These are phyloP conservation scores for Aviceda subcristata DNA, from an alignment of 2,113 vertebrate species.

Conservation along the genomic window DNA sequence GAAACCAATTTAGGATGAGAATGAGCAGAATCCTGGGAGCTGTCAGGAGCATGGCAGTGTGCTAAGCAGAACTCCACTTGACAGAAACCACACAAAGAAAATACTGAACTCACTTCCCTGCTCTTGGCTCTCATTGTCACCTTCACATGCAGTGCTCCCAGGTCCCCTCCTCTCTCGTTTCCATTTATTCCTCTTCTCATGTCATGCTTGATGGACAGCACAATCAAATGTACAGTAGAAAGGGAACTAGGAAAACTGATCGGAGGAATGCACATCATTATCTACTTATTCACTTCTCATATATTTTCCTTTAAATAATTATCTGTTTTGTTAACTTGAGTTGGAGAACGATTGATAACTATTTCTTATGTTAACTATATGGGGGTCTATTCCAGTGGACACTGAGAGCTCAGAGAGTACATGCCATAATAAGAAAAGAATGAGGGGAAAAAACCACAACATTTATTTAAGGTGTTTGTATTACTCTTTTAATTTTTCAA, in stretches of 20 bases:
- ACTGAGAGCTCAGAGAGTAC: neutral
- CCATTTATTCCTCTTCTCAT: neutral
- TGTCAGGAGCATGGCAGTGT: neutral
- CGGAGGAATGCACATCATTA: neutral
- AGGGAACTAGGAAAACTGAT: neutral
- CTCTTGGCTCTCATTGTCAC: neutral
- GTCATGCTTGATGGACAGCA: neutral
- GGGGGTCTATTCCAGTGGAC: neutral
- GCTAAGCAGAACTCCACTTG: neutral
- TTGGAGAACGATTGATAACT: neutral
- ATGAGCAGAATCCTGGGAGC: constrained; percentile 7
- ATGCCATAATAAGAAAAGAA: neutral
- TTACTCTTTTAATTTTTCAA: neutral
- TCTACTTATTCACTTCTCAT: neutral
- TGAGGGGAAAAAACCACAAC: accelerated
- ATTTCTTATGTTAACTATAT: neutral
- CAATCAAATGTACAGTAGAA: neutral
- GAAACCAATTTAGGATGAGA: constrained; percentile 37
- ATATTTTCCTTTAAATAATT: neutral
- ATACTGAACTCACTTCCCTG: neutral
- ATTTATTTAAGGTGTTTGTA: neutral
- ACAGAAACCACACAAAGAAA: constrained; percentile 19
- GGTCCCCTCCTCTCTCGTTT: neutral
- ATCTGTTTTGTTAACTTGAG: neutral
- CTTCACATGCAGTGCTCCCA: neutral